Evolutionary conservation across 2,888 invertebrate species (phyloP).

Genomic region (Oscheius myriophilus): DNA sequence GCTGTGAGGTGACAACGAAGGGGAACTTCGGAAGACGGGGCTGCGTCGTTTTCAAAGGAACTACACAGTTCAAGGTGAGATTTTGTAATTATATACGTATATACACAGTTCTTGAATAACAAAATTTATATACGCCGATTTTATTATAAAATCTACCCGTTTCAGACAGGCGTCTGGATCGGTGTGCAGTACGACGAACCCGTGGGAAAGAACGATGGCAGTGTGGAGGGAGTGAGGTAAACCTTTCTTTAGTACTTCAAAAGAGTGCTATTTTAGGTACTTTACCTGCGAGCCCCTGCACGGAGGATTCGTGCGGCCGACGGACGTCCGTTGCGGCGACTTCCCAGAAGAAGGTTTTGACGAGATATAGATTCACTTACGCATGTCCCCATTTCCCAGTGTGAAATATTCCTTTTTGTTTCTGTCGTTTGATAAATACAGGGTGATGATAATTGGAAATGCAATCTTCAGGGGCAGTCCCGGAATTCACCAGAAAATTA

Average conservation of each 20-base stretch:
- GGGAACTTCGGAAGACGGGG: constrained; percentile 79
- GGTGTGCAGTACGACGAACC: constrained; percentile 97
- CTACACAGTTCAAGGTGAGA: constrained; percentile 77
- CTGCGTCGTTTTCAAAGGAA: constrained; percentile 85
- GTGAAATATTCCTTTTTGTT: too few relatives aligned
- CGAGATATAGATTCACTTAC: constrained; percentile 47
- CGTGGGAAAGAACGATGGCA: constrained; percentile 92
- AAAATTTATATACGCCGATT: too few relatives aligned
- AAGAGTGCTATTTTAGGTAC: constrained; percentile 72
- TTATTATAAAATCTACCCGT: too few relatives aligned
- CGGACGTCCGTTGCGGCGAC: constrained; percentile 85
- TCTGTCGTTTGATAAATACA: too few relatives aligned
- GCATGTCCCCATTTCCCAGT: too few relatives aligned
- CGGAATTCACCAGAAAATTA: too few relatives aligned
- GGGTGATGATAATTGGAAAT: too few relatives aligned
- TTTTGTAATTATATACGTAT: neutral
- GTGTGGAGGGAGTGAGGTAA: constrained; percentile 72
- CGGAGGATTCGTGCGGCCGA: constrained; percentile 92
- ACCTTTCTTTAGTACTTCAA: neutral
- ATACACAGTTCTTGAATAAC: too few relatives aligned
- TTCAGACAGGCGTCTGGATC: constrained; percentile 81
- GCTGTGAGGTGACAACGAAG: constrained; percentile 82
- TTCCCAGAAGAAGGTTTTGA: constrained; percentile 84
- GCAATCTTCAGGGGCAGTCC: too few relatives aligned
- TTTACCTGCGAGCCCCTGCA: constrained; percentile 91